Evolutionary conservation across 2,888 invertebrate genomes (phyloP).

Genomic region (Nephrocerus scutellatus): DNA sequence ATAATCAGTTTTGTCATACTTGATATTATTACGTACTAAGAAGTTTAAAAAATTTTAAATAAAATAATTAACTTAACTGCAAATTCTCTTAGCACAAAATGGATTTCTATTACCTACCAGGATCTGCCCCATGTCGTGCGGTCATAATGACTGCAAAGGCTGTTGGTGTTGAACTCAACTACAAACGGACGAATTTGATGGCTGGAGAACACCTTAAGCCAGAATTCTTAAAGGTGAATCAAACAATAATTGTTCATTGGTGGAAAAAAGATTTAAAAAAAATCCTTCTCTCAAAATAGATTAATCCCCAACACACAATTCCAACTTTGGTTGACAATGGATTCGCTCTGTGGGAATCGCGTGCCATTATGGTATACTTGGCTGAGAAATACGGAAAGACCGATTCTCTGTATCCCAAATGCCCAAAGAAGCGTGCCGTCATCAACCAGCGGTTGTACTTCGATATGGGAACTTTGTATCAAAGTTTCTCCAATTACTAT

Average conservation of each 20-base stretch:
- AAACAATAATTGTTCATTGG: background rate
- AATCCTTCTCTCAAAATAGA: conserved; percentile 43
- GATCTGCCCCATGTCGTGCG: conserved; percentile 60
- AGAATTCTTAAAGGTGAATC: conserved; percentile 58
- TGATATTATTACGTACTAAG: background rate
- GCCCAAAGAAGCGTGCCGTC: conserved; percentile 65
- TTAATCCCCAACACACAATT: conserved; percentile 78
- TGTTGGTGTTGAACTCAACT: conserved; percentile 59
- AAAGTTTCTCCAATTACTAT: conserved; percentile 63
- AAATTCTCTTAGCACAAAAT: no score
- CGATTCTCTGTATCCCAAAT: conserved; percentile 66
- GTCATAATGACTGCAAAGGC: conserved; percentile 60
- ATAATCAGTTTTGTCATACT: no score
- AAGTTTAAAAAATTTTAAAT: background rate
- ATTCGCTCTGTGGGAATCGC: conserved; percentile 75
- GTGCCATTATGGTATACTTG: conserved; percentile 74
- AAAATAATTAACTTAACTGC: no score
- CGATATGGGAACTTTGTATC: conserved; percentile 69
- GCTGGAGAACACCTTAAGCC: conserved; percentile 61
- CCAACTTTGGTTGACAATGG: conserved; percentile 81
- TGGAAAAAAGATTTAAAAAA: background rate
- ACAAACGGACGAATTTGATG: conserved; percentile 56
- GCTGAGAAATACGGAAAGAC: conserved; percentile 74
- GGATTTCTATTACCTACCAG: conserved; percentile 60
- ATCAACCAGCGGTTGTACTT: conserved; percentile 76